Evolutionary conservation across 2,888 invertebrate genomes (phyloP), one percentile per base, ranked within the genome.

Genomic region (Xestoiulus laeticollis): DNA sequence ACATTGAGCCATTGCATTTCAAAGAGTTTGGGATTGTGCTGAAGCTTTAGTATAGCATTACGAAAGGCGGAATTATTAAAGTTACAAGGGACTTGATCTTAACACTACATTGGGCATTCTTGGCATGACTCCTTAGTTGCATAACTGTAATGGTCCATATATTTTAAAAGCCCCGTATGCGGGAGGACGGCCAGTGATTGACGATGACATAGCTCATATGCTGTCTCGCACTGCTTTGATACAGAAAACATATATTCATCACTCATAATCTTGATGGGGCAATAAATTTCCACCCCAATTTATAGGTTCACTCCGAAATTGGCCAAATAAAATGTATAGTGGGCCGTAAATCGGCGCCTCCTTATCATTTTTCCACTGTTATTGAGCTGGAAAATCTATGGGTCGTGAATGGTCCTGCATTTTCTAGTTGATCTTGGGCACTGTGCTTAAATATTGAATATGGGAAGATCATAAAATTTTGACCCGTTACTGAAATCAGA

Each of bases 201-300:
- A 68, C 22, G 68, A 68, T 22, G 59, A 3, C 59, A n/a, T 6
- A n/a, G n/a, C n/a, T n/a, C n/a, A n/a, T n/a, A n/a, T n/a, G 5
- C n/a, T n/a, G 59, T 59, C 59, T 59, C 8, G 26, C 26, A 68
- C 26, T 6, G 2, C 68, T 26, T 68, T 68, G 68, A 68, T 68
- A 68, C 68, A 68, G 68, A 68, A 68, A 68, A 68, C 68, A 68
- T 68, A 59, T 59, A 68, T 68, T 68, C 68, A 68, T 68, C 68
- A 68, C 68, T 68, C 68, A 68, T 68, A 68, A 68, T 68, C 68
- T 68, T 68, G 68, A 68, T 68, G 68, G 68, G 22, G 68, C 68
- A 68, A 68, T 68, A 68, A 68, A 68, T 68, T 68, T 8, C 68
- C 68, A 68, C 68, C 68, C 68, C 68, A 68, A 68, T 68, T 68